Percentiles rank a stretch among this genome's conserved stretches.
Conservation (phyloP, 1,140 invertebrate genomes). For the Bombus waltoni region DNA sequence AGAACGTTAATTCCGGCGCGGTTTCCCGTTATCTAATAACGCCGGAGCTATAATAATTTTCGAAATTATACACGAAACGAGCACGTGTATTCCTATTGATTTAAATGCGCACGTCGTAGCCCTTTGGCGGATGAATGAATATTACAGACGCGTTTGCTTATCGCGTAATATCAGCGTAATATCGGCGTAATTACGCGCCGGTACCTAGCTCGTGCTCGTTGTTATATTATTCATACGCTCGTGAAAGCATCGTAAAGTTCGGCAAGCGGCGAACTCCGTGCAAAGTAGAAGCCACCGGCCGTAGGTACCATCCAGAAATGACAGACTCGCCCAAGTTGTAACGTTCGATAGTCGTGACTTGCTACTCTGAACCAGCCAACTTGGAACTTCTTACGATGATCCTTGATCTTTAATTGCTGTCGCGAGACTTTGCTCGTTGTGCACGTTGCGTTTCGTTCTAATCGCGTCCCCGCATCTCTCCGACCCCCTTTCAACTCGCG, state of each 20-base stretch:
- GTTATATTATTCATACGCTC: slow-evolving; percentile 29
- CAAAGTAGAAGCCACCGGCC: background rate
- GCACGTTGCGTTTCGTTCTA: background rate
- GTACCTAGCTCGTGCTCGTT: background rate
- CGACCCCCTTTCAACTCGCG: background rate
- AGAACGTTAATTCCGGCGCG: background rate
- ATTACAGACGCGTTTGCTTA: slow-evolving; percentile 10
- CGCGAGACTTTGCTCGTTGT: background rate
- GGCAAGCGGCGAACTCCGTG: background rate
- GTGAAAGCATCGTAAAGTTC: slow-evolving; percentile 40
- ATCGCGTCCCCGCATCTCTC: background rate
- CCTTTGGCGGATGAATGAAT: background rate
- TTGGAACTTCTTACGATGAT: background rate
- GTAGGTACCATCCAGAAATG: background rate
- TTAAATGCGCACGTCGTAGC: background rate
- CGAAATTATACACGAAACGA: background rate
- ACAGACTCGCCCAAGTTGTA: background rate
- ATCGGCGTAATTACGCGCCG: slow-evolving; percentile 16
- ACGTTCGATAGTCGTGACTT: slow-evolving; percentile 10
- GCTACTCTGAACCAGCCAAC: too few species aligned
- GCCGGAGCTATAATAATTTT: background rate
- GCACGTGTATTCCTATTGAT: background rate
- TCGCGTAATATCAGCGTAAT: slow-evolving; percentile 33
- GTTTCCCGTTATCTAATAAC: background rate
- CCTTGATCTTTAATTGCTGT: slow-evolving; percentile 22